These are phyloP conservation scores for Paratilapia polleni DNA, from an alignment of 2,113 vertebrate genomes.

Conservation along the genomic window DNA sequence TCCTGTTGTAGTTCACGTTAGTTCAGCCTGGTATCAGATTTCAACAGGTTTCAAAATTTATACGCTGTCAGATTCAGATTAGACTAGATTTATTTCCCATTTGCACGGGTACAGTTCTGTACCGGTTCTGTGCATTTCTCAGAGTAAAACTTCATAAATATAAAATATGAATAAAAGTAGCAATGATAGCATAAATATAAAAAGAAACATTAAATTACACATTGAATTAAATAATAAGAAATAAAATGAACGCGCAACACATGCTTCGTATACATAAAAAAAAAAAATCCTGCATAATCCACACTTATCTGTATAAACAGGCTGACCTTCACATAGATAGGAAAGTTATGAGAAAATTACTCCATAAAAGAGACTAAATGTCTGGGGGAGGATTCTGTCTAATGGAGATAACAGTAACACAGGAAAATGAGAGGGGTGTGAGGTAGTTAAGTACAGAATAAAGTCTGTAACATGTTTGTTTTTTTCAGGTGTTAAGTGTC, in stretches of 20 bases:
- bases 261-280: no score
- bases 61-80: not conserved
- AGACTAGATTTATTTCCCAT: not conserved
- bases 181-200: not conserved
- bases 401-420: not conserved
- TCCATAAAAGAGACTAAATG: not conserved
- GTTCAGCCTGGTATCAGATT: not conserved
- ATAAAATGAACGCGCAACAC: not conserved
- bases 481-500: not conserved
- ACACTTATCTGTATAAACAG: not conserved
- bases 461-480: not conserved
- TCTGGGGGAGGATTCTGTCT: not conserved
- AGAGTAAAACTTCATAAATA: not conserved
- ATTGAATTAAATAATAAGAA: not conserved
- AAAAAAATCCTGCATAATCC: not conserved
- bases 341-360: not conserved
- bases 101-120: not conserved
- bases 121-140: not conserved
- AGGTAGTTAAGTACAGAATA: not conserved
- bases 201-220: not conserved
- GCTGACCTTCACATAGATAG: not conserved
- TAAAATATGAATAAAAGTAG: not conserved
- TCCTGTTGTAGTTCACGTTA: slow-evolving; percentile 30
- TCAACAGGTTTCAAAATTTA: not conserved
- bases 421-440: not conserved